Percentiles rank a stretch among this genome's conserved stretches.
These are phyloP conservation scores for Phoeniculus purpureus DNA, from an alignment of 2,797 vertebrate species.

Conservation along the genomic window DNA sequence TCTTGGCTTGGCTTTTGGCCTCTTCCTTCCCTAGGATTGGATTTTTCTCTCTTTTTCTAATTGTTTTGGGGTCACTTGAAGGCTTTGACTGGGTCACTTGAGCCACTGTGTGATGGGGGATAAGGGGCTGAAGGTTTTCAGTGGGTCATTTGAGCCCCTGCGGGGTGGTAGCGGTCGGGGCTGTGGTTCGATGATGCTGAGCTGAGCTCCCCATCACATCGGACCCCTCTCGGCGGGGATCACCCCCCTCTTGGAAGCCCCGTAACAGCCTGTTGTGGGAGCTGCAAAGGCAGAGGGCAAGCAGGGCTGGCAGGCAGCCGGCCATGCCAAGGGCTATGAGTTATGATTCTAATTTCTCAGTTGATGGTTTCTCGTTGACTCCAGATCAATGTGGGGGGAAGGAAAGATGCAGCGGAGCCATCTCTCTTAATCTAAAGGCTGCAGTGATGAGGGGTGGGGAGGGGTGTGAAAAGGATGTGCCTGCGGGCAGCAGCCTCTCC, in stretches of 20 bases:
- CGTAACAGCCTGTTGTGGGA: too few species aligned
- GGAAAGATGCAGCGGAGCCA: constrained; percentile 66
- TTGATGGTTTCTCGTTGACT: constrained; percentile 45
- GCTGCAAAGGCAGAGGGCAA: constrained; percentile 35
- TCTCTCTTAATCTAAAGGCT: constrained; percentile 71
- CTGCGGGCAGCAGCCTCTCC: constrained; percentile 30
- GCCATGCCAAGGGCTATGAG: neutral
- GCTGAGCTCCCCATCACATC: too few species aligned
- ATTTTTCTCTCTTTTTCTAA: too few species aligned
- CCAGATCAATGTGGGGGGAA: constrained; percentile 70
- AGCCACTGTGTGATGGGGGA: too few species aligned
- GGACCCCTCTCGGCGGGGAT: constrained; percentile 30
- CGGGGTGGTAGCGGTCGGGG: neutral
- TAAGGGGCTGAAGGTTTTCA: too few species aligned
- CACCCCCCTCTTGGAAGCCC: neutral
- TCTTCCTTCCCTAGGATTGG: constrained; percentile 17
- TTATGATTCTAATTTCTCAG: constrained; percentile 40
- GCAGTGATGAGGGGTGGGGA: constrained; percentile 62
- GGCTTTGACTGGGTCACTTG: too few species aligned
- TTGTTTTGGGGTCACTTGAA: neutral
- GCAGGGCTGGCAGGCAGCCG: neutral
- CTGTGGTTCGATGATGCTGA: too few species aligned
- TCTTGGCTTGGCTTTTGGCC: constrained; percentile 54
- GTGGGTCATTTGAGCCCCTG: neutral
- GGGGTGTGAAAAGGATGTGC: neutral